Conservation (phyloP, 1,140 invertebrate genomes). For the Bathynomus jamesi region DNA sequence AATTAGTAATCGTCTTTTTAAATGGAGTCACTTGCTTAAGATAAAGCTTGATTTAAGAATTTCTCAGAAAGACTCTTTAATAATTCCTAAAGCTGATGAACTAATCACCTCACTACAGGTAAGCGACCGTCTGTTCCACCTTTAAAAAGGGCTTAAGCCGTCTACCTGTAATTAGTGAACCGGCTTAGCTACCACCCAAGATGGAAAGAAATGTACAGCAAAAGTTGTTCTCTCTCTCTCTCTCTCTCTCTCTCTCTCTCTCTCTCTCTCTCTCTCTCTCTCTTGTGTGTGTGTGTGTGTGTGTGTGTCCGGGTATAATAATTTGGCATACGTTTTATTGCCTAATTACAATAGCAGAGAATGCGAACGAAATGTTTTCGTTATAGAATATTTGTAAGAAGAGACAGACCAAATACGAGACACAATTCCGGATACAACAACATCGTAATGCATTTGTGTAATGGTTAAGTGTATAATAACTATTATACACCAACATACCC, state of each 20-base stretch:
- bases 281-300: background rate
- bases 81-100: background rate
- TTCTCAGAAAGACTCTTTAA: background rate
- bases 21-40: no score
- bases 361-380: no score
- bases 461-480: no score
- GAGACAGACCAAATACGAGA: no score
- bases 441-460: no score
- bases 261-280: background rate
- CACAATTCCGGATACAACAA: no score
- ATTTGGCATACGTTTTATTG: no score
- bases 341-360: no score
- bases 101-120: background rate
- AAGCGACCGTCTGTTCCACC: background rate
- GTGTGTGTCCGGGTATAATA: background rate
- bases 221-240: background rate
- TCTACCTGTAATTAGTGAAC: constrained; percentile 1
- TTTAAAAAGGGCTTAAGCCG: constrained; percentile 1
- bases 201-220: background rate
- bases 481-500: no score
- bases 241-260: background rate
- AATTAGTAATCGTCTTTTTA: no score
- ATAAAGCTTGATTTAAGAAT: background rate
- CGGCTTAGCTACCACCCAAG: background rate
- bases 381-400: no score